Evolutionary conservation across 2,113 vertebrate genomes (phyloP), one percentile per base, ranked within the genome.

Genomic region (Pipra filicauda): DNA sequence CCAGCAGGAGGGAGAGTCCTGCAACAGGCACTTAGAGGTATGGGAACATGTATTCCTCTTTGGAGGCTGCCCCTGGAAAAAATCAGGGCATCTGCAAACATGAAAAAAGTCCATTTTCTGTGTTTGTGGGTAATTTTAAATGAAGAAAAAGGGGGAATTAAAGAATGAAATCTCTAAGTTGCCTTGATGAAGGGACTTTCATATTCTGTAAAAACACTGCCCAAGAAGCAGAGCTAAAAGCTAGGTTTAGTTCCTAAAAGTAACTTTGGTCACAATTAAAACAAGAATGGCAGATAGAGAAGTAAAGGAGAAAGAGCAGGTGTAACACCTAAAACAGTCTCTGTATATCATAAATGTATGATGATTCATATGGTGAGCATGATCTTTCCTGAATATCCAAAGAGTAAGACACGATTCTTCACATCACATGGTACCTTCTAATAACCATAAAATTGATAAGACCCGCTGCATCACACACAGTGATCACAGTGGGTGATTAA

Each of bases 271-370:
- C 61, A 65, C 44, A 77, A 44, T 46, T 64, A 80, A 72, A 84
- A 70, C 12, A 37, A 78, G 28, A 2, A 4, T 22, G 48, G 55
- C 18, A 65, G 41, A 26, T 2, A 49, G 19, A 78, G 11, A 19
- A 70, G 13, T 24, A 83, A 58, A 51, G 27, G 27, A 93, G 22
- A 71, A 71, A 71, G 48, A 89, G 10, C 31, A 77, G 51, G n/a
- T 73, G 28, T 59, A 89, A 70, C n/a, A 58, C 39, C 59, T 65
- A 26, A 83, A 88, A 4, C 18, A 43, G 39, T 48, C 49, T 57
- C 15, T 69, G 62, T 51, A 30, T 55, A 76, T 33, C 64, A 79
- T 28, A 85, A 82, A 75, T 0, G 0, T 70, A n/a, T 0, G 0
- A 22, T 17, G 66, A 93, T 62, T 88, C 54, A 73, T 23, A n/a